Evolutionary conservation across 2,113 vertebrate species (phyloP), one percentile per base, ranked within the genome.

Genomic region (Lophius piscatorius): DNA sequence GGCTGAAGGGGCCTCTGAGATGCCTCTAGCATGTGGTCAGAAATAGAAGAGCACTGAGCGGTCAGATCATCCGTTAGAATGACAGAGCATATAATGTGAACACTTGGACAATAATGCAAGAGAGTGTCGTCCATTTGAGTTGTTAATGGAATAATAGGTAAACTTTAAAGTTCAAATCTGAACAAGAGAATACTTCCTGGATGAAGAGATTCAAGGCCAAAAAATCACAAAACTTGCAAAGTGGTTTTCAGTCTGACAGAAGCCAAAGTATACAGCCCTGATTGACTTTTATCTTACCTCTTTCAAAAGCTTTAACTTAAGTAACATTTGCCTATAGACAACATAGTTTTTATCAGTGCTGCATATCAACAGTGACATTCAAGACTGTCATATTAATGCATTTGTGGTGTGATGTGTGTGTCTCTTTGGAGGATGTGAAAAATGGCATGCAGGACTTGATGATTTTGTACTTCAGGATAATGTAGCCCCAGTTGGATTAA

Each of bases 51-150:
- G 63, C 13, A 42, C 14, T 34, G 17, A 61, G 51, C 31, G 57
- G 75, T 34, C 59, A 47, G 44, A 52, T 36, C 16, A 18, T 56
- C 60, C 26, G 63, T 76, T 63, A 21, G 34, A 16, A 60, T 40
- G 44, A 63, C 44, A 18, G n/a, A 21, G 28, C 62, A 34, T 22
- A 44, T 44, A 36, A 29, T 42, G 4, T 38, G 18, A 59, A 24
- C 18, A 26, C 75, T 61, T 61, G 39, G 70, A 79, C 63, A 82
- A 77, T 72, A 82, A 82, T 56, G 49, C 61, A 81, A 44, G 62
- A 68, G 44, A 62, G 64, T 54, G 38, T 5, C 17, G 45, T 0
- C 58, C 24, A 11, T 64, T 78, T 47, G 46, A 31, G 49, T 38
- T 42, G 61, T 64, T 50, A 70, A 69, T 73, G 73, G 63, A 61